phyloP scores from a whole-genome alignment of 2,113 vertebrate species.

The Morphnarchus princeps region DNA sequence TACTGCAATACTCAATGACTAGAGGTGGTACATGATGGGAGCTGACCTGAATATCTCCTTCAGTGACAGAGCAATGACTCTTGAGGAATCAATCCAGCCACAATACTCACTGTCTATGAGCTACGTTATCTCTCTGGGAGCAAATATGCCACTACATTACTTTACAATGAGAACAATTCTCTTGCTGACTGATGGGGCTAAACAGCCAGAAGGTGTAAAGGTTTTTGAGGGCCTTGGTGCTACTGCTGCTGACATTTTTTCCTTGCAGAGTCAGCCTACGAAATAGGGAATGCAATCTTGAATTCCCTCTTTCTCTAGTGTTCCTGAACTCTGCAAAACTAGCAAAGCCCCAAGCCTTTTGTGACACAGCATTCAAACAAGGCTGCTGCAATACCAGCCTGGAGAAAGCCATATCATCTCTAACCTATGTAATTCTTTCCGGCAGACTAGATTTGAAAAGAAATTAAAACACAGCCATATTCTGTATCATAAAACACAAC shows the following conservation, averaged over 20 bases:
- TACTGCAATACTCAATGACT: not conserved
- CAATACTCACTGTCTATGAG: not conserved
- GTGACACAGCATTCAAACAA: not conserved
- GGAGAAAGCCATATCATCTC: not conserved
- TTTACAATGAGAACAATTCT: not conserved
- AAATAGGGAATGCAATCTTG: not conserved
- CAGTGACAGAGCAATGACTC: not conserved
- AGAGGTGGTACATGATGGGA: not conserved
- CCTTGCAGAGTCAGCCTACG: not conserved
- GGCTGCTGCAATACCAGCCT: not conserved
- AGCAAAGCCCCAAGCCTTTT: not conserved
- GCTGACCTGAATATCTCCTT: not conserved
- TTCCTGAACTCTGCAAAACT: not conserved
- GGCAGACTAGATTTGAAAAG: not conserved
- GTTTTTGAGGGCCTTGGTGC: not conserved
- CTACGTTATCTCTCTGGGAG: not conserved
- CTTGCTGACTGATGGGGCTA: not conserved
- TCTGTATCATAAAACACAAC: not conserved
- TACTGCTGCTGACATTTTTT: not conserved
- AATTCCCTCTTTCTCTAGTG: not conserved
- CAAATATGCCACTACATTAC: not conserved
- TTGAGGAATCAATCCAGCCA: not conserved
- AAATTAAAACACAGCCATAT: not conserved
- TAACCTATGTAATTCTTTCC: not conserved
- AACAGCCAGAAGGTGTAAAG: not conserved